Base-by-base conservation (phyloP, 2,797 vertebrate genomes). In the Microctenopoma lineatum region DNA sequence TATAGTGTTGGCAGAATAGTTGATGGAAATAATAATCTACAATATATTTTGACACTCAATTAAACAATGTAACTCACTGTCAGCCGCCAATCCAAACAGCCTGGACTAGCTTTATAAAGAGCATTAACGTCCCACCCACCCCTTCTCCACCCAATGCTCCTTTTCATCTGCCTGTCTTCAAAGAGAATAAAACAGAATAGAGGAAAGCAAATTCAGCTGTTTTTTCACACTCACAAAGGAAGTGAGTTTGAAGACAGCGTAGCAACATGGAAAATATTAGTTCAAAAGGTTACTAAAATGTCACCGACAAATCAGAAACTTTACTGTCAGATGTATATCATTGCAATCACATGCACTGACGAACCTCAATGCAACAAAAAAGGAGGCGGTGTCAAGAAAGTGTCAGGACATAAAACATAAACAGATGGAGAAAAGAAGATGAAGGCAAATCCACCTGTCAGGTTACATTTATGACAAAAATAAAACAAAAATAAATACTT, bases 121-220 rank as follows among this genome's bases (percentile, higher is more conserved):
- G 47, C 39, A 32, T 66, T 61, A 71, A 66, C 64, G 56, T 18
- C 7, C 16, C 5, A 25, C 52, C 14, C 11, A 10, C 52, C 8
- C 5, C 15, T 9, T 62, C 16, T 5, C 21, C 13, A 5, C 53
- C 21, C 16, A 14, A 16, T 16, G 41, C 15, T 62, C 27, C 56
- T 56, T 77, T 73, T 72, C 59, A 69, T 81, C 55, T 3, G 3
- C 69, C 58, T 64, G 14, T 69, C 71, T 82, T 84, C 73, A 88
- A 79, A 81, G 81, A 75, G 61, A 84, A 82, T 81, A 68, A 75
- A 75, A 70, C 55, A 71, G 50, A 86, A 72, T 9, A 61, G 41
- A 66, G 14, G 16, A 59, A 66, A 59, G 58, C 60, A 26, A 75
- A 79, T 52, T 75, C 76, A 77, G 77, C 66, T 52, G 7, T 13